Evolutionary conservation across 2,888 invertebrate genomes (phyloP).

Genomic region (Ophion slaviceki): DNA sequence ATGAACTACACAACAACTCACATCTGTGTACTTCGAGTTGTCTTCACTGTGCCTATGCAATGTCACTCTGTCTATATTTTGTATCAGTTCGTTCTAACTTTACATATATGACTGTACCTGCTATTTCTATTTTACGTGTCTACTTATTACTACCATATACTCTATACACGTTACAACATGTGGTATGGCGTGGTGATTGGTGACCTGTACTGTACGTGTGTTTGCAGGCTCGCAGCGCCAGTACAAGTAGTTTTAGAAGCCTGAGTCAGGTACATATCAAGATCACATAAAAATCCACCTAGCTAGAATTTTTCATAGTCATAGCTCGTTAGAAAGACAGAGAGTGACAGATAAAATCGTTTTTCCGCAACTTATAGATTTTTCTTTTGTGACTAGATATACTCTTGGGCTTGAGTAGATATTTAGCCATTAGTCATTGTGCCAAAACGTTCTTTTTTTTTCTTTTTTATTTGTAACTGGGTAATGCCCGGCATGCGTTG

Average conservation of each 20-base stretch:
- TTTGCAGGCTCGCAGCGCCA: constrained; percentile 94
- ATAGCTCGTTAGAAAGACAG: constrained; percentile 67
- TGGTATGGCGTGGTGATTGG: constrained; percentile 79
- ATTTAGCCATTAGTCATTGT: constrained; percentile 42
- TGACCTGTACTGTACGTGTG: constrained; percentile 83
- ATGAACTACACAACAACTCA: constrained; percentile 29
- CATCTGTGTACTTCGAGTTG: constrained; percentile 40
- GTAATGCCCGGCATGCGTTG: too few relatives aligned
- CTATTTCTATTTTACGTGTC: constrained; percentile 54
- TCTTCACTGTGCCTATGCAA: constrained; percentile 61
- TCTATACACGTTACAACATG: constrained; percentile 70
- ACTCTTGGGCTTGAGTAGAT: constrained; percentile 47
- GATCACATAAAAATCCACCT: constrained; percentile 74
- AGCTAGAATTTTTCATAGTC: constrained; percentile 69
- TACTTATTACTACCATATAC: constrained; percentile 48
- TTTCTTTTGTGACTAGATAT: constrained; percentile 11
- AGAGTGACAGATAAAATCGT: constrained; percentile 11
- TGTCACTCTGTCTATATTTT: constrained; percentile 63
- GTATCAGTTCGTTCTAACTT: constrained; percentile 50
- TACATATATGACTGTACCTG: constrained; percentile 52
- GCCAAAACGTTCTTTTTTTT: constrained; percentile 11
- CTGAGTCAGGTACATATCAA: constrained; percentile 90
- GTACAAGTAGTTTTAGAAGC: constrained; percentile 96
- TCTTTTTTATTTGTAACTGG: neutral
- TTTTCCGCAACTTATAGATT: constrained; percentile 34